These are phyloP conservation scores for Drosophila flavopinicola DNA, from an alignment of 2,888 invertebrate species.

Conservation along the genomic window DNA sequence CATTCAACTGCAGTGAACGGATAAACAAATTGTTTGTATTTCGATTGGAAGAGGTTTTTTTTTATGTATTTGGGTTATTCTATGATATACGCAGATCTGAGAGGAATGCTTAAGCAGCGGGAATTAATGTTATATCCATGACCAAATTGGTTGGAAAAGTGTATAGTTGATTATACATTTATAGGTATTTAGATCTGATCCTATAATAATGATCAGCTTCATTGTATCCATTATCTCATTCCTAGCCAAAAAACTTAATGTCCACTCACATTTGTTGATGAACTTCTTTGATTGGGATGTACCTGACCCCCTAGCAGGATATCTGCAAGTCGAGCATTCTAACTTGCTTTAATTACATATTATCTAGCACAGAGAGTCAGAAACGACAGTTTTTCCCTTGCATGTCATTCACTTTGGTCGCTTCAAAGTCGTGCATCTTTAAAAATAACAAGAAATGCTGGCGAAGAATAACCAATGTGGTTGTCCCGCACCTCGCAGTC, in stretches of 20 bases:
- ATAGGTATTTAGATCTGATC: too few species aligned
- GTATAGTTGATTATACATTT: too few species aligned
- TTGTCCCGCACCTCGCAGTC: slow-evolving; percentile 7
- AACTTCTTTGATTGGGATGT: too few species aligned
- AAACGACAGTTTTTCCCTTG: slow-evolving; percentile 63
- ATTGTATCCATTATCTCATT: too few species aligned
- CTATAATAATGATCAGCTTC: too few species aligned
- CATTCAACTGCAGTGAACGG: slow-evolving; percentile 44
- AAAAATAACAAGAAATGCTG: slow-evolving; percentile 72
- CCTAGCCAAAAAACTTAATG: too few species aligned
- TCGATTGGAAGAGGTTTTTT: slow-evolving; percentile 25
- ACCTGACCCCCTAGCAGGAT: slow-evolving; percentile 1
- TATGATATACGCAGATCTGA: background rate
- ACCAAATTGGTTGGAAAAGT: too few species aligned
- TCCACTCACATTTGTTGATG: too few species aligned
- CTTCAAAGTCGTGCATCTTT: slow-evolving; percentile 70
- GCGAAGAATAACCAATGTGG: slow-evolving; percentile 64
- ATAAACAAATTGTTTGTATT: slow-evolving; percentile 62
- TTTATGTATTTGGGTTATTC: slow-evolving; percentile 14
- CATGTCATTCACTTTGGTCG: slow-evolving; percentile 71
- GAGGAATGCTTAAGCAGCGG: too few species aligned
- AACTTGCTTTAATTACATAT: slow-evolving; percentile 38
- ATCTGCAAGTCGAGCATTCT: slow-evolving; percentile 2
- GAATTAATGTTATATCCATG: too few species aligned
- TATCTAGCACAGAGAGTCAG: slow-evolving; percentile 34